Percentiles rank a stretch among this genome's conserved stretches.
Evolutionary conservation across 2,113 vertebrate genomes (phyloP).

Genomic region (Sminthopsis crassicaudata): DNA sequence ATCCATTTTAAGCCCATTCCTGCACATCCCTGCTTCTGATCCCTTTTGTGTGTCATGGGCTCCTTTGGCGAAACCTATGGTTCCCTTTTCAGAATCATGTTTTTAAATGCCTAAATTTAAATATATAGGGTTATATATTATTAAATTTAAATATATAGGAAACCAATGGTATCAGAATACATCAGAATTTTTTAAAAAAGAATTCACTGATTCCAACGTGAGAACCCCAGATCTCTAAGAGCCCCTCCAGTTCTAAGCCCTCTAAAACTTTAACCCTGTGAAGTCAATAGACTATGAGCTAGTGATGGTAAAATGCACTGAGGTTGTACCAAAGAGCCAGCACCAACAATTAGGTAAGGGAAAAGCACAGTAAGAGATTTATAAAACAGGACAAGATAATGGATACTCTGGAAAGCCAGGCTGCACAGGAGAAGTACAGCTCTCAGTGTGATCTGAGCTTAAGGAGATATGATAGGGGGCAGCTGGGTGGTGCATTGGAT

Average conservation of each 20-base stretch:
- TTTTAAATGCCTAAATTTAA: neutral
- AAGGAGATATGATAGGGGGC: neutral
- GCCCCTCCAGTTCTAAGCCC: neutral
- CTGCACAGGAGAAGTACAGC: neutral
- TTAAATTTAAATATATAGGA: neutral
- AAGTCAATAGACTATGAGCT: neutral
- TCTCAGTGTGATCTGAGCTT: neutral
- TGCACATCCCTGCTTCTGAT: neutral
- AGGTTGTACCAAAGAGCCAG: neutral
- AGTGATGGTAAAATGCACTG: neutral
- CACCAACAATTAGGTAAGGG: neutral
- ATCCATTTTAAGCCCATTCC: neutral
- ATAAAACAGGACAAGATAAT: neutral
- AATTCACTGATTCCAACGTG: neutral
- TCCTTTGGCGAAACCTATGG: neutral
- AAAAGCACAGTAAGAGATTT: neutral
- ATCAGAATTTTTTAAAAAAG: neutral
- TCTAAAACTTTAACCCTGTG: neutral
- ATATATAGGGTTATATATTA: no score
- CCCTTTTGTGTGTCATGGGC: neutral
- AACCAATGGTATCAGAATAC: neutral
- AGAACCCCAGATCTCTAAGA: neutral
- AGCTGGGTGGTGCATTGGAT: no score
- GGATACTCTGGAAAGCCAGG: neutral
- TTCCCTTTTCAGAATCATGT: neutral